Base-by-base conservation (phyloP, 2,113 vertebrate species). In the Agapornis roseicollis region DNA sequence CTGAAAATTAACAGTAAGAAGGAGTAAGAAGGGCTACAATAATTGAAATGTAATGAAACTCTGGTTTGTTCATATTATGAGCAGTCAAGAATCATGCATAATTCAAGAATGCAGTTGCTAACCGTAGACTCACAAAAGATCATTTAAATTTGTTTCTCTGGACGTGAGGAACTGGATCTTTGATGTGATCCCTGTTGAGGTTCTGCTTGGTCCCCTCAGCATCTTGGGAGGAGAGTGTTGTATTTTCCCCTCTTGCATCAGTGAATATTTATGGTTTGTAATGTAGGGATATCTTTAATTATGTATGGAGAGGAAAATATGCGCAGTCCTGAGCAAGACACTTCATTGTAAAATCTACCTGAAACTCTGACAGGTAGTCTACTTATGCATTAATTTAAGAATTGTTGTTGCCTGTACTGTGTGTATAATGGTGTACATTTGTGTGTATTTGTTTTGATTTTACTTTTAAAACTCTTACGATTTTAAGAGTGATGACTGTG, bases 221-320 rank as follows among this genome's bases (percentile, higher is more conserved):
- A 71, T 92, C 86, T 80, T 69, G 78, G 86, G 80, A 93, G 52
- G 28, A 93, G 33, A 76, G 47, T 42, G 47, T 95, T 96, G 88
- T 83, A 16, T 85, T 92, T 93, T 83, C 69, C 42, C 41, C 11
- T 91, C 73, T 93, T 96, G 44, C 44, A 92, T 69, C 68, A 52
- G 64, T 96, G 91, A 94, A 89, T 97, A 95, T 92, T 96, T 96
- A 96, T 96, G 80, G 71, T 3, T 82, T 80, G 74, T 76, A 94
- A 85, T 96, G 89, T 87, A 94, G 76, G 47, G 95, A 84, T 68
- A 49, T 69, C 61, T 96, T 97, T 93, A 97, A 97, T 97, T 96
- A 94, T 97, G 80, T 74, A 95, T 96, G 88, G 50, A 20, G 39
- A 64, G 53, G 37, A 70, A 85, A 97, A 93, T 74, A 83, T 41